Conservation (phyloP, 2,888 invertebrate genomes). For the Tryphoninae sp. region DNA sequence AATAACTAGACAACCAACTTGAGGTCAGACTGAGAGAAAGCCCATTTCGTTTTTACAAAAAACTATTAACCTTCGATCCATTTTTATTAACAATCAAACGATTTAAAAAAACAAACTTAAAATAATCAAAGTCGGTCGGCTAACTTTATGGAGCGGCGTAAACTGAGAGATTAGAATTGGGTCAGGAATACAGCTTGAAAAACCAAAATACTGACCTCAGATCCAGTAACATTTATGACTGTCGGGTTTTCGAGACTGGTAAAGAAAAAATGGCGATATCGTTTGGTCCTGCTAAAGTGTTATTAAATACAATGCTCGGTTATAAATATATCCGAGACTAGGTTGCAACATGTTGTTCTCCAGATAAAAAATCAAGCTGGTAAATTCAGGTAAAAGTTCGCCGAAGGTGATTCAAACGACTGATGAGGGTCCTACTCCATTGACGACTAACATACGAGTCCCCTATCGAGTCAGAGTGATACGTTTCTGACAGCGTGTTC, state of each 20-base stretch:
- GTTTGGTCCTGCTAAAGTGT: constrained; percentile 38
- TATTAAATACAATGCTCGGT: constrained; percentile 41
- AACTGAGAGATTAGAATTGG: too few relatives aligned
- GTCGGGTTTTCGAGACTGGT: constrained; percentile 18
- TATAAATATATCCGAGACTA: constrained; percentile 29
- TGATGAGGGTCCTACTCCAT: neutral
- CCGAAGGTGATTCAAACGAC: neutral
- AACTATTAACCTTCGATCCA: too few relatives aligned
- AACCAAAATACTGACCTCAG: neutral
- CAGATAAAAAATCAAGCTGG: constrained; percentile 27
- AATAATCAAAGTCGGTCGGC: too few relatives aligned
- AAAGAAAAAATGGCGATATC: constrained; percentile 51
- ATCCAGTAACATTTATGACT: constrained; percentile 25
- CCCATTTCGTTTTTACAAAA: too few relatives aligned
- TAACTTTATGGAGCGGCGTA: too few relatives aligned
- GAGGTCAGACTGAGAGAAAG: too few relatives aligned
- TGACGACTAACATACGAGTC: constrained; percentile 15
- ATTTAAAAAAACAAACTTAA: too few relatives aligned
- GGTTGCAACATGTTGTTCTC: constrained; percentile 29
- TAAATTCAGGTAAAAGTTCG: neutral
- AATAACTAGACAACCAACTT: too few relatives aligned
- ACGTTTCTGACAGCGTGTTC: constrained; percentile 78
- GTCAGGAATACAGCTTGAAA: too few relatives aligned
- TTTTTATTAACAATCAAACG: too few relatives aligned
- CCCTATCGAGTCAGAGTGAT: constrained; percentile 74